Conservation (phyloP, 1,140 invertebrate genomes). For the Ips typographus region DNA sequence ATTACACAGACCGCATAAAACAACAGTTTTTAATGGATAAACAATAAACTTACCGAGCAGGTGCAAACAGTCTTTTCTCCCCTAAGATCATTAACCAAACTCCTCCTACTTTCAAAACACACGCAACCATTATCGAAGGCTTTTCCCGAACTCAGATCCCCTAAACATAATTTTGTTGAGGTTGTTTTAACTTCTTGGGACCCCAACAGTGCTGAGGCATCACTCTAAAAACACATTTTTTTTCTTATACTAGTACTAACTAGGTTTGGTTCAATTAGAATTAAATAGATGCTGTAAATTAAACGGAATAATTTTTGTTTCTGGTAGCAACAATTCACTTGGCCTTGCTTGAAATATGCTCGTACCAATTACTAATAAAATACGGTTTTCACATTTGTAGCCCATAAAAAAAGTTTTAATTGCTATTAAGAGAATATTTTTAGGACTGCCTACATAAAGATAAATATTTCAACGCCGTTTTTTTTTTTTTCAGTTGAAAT, state of each 20-base stretch:
- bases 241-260: background rate
- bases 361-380: too few relatives aligned
- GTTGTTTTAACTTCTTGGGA: conserved; percentile 77
- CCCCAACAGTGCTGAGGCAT: conserved; percentile 39
- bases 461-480: too few relatives aligned
- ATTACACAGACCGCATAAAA: conserved; percentile 28
- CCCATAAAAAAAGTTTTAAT: too few relatives aligned
- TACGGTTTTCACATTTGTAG: too few relatives aligned
- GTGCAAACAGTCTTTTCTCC: conserved; percentile 72
- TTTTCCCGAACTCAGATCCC: conserved; percentile 88
- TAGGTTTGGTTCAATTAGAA: background rate
- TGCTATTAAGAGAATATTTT: too few relatives aligned
- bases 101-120: conserved; percentile 67
- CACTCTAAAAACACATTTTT: conserved; percentile 28
- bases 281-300: background rate
- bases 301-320: too few relatives aligned
- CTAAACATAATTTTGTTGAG: conserved; percentile 69
- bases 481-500: too few relatives aligned
- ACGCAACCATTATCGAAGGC: conserved; percentile 96
- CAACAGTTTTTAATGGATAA: conserved; percentile 4
- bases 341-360: too few relatives aligned
- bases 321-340: too few relatives aligned
- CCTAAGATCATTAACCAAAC: conserved; percentile 72
- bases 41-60: conserved; percentile 64
- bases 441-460: too few relatives aligned